These are phyloP conservation scores for Eulemur macaco DNA, from an alignment of 2,113 vertebrate species.

Conservation along the genomic window DNA sequence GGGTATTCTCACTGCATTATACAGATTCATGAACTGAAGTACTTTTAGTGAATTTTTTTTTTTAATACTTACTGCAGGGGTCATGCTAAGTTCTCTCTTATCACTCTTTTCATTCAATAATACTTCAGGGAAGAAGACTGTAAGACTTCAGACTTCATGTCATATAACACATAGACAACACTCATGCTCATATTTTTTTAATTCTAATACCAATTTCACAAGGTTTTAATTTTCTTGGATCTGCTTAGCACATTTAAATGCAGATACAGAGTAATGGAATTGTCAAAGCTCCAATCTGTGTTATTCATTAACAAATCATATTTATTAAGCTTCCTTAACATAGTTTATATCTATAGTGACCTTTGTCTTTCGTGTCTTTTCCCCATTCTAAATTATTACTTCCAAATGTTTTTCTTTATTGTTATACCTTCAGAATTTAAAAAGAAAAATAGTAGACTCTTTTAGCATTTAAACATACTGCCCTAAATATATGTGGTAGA, in stretches of 20 bases:
- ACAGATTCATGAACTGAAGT: background rate
- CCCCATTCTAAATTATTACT: constrained; percentile 34
- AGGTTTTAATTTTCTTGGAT: constrained; percentile 6
- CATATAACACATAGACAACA: background rate
- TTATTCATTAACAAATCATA: constrained; percentile 37
- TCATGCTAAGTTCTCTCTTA: constrained; percentile 1
- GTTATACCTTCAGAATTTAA: background rate
- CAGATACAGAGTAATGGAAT: constrained; percentile 17
- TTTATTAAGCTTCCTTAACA: constrained; percentile 28
- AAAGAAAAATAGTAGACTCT: background rate
- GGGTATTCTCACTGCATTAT: background rate
- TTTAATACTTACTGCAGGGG: background rate
- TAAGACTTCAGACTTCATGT: background rate
- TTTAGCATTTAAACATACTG: constrained; percentile 37
- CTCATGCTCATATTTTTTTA: background rate
- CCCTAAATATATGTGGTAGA: background rate
- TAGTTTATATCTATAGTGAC: background rate
- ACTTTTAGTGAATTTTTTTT: background rate
- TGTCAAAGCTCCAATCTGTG: background rate
- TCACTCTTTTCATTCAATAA: background rate
- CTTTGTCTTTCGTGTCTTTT: constrained; percentile 17
- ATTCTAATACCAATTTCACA: constrained; percentile 3
- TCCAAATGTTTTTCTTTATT: constrained; percentile 11
- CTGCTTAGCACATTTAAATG: constrained; percentile 26
- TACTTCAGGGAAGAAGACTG: background rate